phyloP scores from a whole-genome alignment of 2,888 invertebrate genomes.

The Diplazon laetatorius region DNA sequence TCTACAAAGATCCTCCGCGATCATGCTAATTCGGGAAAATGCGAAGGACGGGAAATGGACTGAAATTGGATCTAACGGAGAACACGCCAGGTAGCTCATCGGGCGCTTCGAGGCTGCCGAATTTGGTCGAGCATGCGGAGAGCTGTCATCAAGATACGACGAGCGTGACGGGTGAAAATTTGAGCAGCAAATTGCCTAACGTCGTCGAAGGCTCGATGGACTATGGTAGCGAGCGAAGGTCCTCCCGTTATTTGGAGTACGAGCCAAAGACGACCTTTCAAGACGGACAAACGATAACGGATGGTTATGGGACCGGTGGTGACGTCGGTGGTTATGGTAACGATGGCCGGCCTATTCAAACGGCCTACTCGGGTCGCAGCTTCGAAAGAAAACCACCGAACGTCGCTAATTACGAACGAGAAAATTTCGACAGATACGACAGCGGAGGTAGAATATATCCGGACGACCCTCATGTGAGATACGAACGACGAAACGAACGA shows the following conservation, averaged over 20 bases:
- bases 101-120: constrained; percentile 75
- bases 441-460: constrained; percentile 75
- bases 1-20: constrained; percentile 67
- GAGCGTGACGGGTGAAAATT: constrained; percentile 77
- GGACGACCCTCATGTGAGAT: constrained; percentile 75
- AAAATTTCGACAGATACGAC: constrained; percentile 78
- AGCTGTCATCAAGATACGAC: constrained; percentile 69
- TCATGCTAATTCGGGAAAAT: constrained; percentile 80
- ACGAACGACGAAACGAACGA: constrained; percentile 75
- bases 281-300: constrained; percentile 66
- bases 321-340: constrained; percentile 53
- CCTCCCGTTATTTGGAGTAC: constrained; percentile 81
- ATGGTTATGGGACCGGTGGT: constrained; percentile 54
- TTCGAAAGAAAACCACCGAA: constrained; percentile 74
- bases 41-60: constrained; percentile 80
- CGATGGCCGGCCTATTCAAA: constrained; percentile 47
- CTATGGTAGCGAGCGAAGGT: constrained; percentile 82
- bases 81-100: constrained; percentile 81
- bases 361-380: constrained; percentile 60
- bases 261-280: constrained; percentile 71
- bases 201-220: constrained; percentile 82
- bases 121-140: constrained; percentile 81
- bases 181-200: constrained; percentile 82
- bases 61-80: constrained; percentile 81
- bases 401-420: constrained; percentile 70